These are phyloP conservation scores for Acrocyrtus sp. DNA, from an alignment of 2,888 invertebrate genomes.

Conservation along the genomic window DNA sequence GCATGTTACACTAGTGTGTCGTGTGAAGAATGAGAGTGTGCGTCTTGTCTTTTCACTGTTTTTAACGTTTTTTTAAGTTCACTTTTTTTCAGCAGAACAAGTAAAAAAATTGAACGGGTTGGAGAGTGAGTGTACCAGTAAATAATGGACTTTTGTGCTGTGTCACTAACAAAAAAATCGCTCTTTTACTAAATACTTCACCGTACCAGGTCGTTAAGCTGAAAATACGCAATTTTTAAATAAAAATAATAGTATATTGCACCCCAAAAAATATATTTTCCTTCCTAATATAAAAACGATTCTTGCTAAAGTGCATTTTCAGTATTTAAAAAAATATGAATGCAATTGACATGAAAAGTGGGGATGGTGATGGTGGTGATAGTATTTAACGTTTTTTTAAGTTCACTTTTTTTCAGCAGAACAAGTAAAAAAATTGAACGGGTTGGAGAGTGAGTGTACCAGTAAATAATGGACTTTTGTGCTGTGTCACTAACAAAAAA, in stretches of 20 bases:
- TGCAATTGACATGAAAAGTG: slow-evolving; percentile 32
- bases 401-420: neutral
- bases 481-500: slow-evolving; percentile 35
- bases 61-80: no score
- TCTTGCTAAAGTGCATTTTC: neutral
- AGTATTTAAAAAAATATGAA: slow-evolving; percentile 11
- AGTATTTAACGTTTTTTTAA: no score
- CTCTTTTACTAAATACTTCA: slow-evolving; percentile 43
- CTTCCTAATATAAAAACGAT: no score
- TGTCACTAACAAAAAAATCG: slow-evolving; percentile 30
- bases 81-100: slow-evolving; percentile 4
- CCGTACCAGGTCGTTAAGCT: neutral
- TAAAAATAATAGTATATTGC: slow-evolving; percentile 23
- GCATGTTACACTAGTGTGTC: slow-evolving; percentile 10
- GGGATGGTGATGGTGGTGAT: no score
- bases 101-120: no score
- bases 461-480: slow-evolving; percentile 42
- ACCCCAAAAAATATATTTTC: no score
- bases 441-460: no score
- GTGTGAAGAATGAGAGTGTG: no score
- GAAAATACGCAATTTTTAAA: slow-evolving; percentile 3
- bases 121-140: no score
- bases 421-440: no score
- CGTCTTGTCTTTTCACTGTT: no score
- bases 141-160: slow-evolving; percentile 42